Conservation (phyloP, 1,140 invertebrate genomes). For the Drosophila sulfurigaster region DNA sequence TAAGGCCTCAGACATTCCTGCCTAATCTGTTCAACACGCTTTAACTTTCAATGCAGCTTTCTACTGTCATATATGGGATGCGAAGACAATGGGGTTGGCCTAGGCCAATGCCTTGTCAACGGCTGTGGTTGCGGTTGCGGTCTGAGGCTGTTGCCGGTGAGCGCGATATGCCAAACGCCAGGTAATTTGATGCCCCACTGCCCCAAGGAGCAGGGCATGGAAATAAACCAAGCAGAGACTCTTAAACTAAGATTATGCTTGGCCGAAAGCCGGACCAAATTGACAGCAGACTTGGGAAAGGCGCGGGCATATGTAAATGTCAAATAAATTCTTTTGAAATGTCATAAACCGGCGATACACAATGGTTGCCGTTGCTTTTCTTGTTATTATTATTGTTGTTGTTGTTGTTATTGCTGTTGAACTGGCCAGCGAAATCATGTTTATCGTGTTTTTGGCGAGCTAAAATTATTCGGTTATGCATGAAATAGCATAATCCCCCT, state of each 20-base stretch:
- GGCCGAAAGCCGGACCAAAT: slow-evolving; percentile 18
- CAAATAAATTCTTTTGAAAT: slow-evolving; percentile 60
- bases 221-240: slow-evolving; percentile 23
- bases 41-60: slow-evolving; percentile 2
- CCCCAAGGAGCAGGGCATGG: slow-evolving; percentile 10
- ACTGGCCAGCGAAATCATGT: slow-evolving; percentile 11
- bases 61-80: slow-evolving; percentile 16
- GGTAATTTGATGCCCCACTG: slow-evolving; percentile 38
- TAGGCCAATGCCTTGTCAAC: slow-evolving; percentile 22
- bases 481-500: not conserved
- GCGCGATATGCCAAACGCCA: slow-evolving; percentile 38
- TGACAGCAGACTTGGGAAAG: slow-evolving; percentile 26
- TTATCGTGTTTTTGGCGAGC: slow-evolving; percentile 3
- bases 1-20: not conserved
- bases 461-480: slow-evolving; percentile 6
- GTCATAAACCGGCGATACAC: slow-evolving; percentile 53
- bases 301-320: slow-evolving; percentile 44
- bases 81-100: slow-evolving; percentile 32
- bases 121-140: not conserved
- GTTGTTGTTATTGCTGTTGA: slow-evolving; percentile 11
- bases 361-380: slow-evolving; percentile 24
- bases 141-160: slow-evolving; percentile 7
- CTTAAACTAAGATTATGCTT: not conserved
- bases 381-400: not conserved
- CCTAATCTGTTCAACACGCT: slow-evolving; percentile 5